These are phyloP conservation scores for Drosophila fulvimacula DNA, from an alignment of 2,888 invertebrate genomes.

Conservation along the genomic window DNA sequence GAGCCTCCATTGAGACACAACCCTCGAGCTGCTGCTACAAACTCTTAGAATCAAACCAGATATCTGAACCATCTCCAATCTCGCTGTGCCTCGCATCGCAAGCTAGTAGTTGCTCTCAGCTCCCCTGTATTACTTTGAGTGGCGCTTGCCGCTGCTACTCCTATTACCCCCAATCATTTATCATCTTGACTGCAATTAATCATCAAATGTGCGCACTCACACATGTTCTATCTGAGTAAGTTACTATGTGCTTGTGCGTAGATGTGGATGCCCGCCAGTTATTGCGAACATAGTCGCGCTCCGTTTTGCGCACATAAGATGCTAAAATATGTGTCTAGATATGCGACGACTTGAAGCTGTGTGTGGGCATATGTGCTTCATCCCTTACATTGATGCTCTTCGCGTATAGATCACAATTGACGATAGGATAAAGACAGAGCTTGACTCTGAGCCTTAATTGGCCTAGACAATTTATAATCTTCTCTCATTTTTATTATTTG, in stretches of 20 bases:
- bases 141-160: constrained; percentile 61
- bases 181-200: constrained; percentile 83
- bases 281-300: constrained; percentile 18
- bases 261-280: constrained; percentile 37
- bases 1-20: constrained; percentile 16
- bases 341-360: background rate
- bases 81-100: background rate
- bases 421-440: background rate
- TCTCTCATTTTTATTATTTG: background rate
- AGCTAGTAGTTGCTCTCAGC: background rate
- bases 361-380: constrained; percentile 12
- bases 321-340: constrained; percentile 26
- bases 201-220: constrained; percentile 71
- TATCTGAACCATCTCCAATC: background rate
- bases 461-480: background rate
- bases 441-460: background rate
- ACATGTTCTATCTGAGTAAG: constrained; percentile 33
- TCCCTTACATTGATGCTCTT: background rate
- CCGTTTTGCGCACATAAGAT: constrained; percentile 49
- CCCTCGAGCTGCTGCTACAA: constrained; percentile 12
- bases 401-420: constrained; percentile 1
- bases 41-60: constrained; percentile 13
- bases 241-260: constrained; percentile 12
- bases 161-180: constrained; percentile 81
- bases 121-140: constrained; percentile 23